phyloP scores from a whole-genome alignment of 92 coral and sea anemone genomes.

The Pocillopora grandis region DNA sequence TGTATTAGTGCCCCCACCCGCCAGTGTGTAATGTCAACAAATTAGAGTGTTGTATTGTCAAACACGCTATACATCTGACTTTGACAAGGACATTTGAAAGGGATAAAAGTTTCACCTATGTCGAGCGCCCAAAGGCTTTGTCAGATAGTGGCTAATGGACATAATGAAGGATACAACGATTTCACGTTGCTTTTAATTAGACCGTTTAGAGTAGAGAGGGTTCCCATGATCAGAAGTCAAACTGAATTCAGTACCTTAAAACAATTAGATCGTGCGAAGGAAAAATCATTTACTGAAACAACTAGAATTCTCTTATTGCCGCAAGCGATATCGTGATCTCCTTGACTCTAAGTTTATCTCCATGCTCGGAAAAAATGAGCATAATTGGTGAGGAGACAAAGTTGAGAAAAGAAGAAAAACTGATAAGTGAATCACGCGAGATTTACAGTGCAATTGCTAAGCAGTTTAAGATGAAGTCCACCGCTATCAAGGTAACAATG shows the following conservation, averaged over 20 bases:
- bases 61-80: slow-evolving; percentile 1
- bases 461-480: no score
- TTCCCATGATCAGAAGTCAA: background rate
- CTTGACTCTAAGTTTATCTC: slow-evolving; percentile 2
- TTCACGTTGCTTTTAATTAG: background rate
- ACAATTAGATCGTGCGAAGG: no score
- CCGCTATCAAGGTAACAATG: background rate
- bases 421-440: slow-evolving; percentile 15
- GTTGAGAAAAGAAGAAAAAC: background rate
- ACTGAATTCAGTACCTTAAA: background rate
- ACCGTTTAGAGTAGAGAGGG: background rate
- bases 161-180: background rate
- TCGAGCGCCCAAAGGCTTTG: background rate
- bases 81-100: slow-evolving; percentile 2
- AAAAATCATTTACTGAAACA: background rate
- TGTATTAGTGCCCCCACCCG: background rate
- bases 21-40: slow-evolving; percentile 36
- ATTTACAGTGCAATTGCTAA: background rate
- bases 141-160: background rate
- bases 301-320: background rate
- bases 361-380: background rate
- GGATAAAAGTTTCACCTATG: background rate
- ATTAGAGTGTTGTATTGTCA: slow-evolving; percentile 20
- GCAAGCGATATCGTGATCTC: background rate
- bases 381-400: background rate